Conservation (phyloP, 2,113 vertebrate species). For the Oxygymnocypris stewartii region DNA sequence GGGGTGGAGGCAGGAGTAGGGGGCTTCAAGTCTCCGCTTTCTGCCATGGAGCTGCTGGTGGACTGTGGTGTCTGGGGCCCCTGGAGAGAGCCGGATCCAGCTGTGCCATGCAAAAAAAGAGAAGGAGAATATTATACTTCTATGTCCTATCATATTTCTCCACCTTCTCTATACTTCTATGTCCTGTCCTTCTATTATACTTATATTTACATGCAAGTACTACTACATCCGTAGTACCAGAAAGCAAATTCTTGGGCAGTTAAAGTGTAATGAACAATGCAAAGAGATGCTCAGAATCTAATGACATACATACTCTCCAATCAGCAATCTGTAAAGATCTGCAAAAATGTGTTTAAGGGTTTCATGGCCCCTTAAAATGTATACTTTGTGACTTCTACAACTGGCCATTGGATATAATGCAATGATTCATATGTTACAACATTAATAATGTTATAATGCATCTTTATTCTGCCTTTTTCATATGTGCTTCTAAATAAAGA, state of each 20-base stretch:
- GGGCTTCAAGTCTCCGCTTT: slow-evolving; percentile 95
- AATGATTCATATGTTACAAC: background rate
- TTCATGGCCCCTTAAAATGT: background rate
- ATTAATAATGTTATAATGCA: too few relatives aligned
- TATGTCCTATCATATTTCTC: too few relatives aligned
- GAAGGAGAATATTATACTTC: background rate
- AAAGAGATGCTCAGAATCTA: background rate
- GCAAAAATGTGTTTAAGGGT: background rate
- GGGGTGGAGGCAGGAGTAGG: slow-evolving; percentile 97
- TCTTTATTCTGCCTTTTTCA: too few relatives aligned
- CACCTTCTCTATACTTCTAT: background rate
- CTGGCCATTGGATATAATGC: background rate
- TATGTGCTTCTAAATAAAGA: background rate
- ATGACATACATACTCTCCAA: background rate
- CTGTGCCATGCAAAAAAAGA: slow-evolving; percentile 74
- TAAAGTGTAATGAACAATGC: background rate
- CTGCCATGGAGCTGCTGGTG: slow-evolving; percentile 98
- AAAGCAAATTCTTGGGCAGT: background rate
- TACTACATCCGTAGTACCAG: background rate
- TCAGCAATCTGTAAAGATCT: background rate
- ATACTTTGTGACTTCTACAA: background rate
- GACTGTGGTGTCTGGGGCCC: slow-evolving; percentile 99
- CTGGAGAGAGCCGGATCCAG: slow-evolving; percentile 97
- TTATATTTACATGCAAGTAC: background rate
- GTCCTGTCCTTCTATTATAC: too few relatives aligned